Conservation (phyloP, 2,113 vertebrate species). For the Triplophysa rosa region DNA sequence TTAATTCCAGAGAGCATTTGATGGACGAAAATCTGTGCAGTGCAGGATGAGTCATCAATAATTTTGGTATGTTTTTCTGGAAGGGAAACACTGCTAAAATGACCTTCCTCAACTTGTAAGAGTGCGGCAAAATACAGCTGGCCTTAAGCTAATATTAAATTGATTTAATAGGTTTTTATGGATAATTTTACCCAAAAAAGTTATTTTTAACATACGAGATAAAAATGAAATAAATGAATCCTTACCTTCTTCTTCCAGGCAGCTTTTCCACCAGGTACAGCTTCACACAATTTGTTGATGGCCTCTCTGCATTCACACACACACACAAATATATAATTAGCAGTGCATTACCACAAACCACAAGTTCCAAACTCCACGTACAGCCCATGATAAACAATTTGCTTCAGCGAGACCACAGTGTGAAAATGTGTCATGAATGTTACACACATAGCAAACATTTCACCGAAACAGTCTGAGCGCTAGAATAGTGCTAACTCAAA, state of each 20-base stretch:
- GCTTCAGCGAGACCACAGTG: background rate
- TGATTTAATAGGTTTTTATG: no score
- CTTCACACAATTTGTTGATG: slow-evolving; percentile 93
- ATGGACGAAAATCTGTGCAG: no score
- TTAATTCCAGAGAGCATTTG: no score
- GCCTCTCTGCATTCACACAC: slow-evolving; percentile 81
- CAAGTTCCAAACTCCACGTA: background rate
- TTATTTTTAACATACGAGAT: no score
- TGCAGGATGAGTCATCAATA: no score
- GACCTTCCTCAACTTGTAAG: no score
- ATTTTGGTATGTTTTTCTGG: no score
- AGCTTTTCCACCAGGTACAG: slow-evolving; percentile 87
- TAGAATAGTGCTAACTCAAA: background rate
- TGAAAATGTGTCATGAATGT: background rate
- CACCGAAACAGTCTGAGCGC: background rate
- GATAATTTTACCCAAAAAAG: no score
- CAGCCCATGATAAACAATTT: background rate
- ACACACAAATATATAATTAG: background rate
- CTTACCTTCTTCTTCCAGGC: slow-evolving; percentile 93
- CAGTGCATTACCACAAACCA: background rate
- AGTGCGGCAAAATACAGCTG: no score
- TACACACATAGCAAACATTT: background rate
- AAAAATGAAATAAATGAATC: background rate
- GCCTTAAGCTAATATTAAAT: no score
- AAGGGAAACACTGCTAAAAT: no score